Base-by-base conservation (phyloP, 2,113 vertebrate species). In the Dicrurus megarhynchus region DNA sequence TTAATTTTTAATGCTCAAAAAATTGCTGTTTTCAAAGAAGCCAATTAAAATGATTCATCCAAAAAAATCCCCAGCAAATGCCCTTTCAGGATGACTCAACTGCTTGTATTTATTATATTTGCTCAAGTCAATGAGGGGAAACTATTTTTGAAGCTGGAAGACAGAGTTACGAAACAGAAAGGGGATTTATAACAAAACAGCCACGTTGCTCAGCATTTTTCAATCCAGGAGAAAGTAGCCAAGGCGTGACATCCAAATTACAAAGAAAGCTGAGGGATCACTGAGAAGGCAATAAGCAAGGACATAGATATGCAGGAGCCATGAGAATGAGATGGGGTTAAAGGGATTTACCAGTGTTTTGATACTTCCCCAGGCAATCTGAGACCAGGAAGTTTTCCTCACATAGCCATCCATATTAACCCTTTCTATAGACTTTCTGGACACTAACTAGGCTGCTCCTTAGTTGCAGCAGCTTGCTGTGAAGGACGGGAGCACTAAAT, bases 1-100 rank as follows among this genome's bases (percentile, higher is more conserved):
- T 95, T 94, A 87, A 84, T 70, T 80, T 88, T 95, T 94, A 86
- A 85, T 84, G 56, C 50, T 55, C 21, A 64, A 91, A 84, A 75
- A 78, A 63, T 26, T 47, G 44, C 86, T 80, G 26, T 91, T 97
- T 71, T 50, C 64, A 78, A 83, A 92, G n/a, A 85, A 93, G 57
- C 16, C 44, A 55, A 78, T 96, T 95, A 67, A 89, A 95, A 89
- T 77, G 6, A 93, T 85, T 91, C 22, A 87, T 92, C 27, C 2
- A 24, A 16, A 88, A 93, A 53, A 60, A 13, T 16, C 1, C 20
- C 37, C 56, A 87, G 30, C 59, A 83, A 83, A 69, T 76, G 57
- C 6, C 44, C 56, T 73, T 94, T 87, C 83, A 80, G 46, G 23
- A 91, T 75, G 88, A 96, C 74, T 92, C 75, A 94, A 50, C 32